These are phyloP conservation scores for Endomychus coccineus DNA, from an alignment of 2,888 invertebrate genomes.

Conservation along the genomic window DNA sequence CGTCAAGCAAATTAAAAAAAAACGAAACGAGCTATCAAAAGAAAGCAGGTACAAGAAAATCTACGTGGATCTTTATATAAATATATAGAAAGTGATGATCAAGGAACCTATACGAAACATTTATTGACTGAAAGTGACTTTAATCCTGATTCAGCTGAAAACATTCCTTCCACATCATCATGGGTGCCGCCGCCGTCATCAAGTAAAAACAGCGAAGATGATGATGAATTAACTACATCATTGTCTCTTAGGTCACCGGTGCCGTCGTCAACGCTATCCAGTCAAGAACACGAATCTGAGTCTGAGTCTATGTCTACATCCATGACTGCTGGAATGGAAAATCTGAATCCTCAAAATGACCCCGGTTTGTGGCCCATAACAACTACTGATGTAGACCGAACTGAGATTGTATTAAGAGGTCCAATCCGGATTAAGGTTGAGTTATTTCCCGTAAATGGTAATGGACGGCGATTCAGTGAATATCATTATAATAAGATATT, in stretches of 20 bases:
- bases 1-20: too few species aligned
- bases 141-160: slow-evolving; percentile 5
- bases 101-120: slow-evolving; percentile 11
- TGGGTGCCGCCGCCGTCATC: slow-evolving; percentile 9
- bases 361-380: too few species aligned
- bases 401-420: too few species aligned
- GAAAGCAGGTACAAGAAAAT: slow-evolving; percentile 13
- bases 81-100: slow-evolving; percentile 13
- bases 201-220: slow-evolving; percentile 11
- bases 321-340: too few species aligned
- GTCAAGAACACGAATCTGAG: slow-evolving; percentile 13
- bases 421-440: too few species aligned
- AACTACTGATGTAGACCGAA: too few species aligned
- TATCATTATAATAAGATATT: too few species aligned
- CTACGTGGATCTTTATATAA: slow-evolving; percentile 13
- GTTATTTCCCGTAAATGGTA: too few species aligned
- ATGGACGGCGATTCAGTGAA: too few species aligned
- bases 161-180: slow-evolving; percentile 5
- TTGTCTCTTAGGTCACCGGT: slow-evolving; percentile 12
- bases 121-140: slow-evolving; percentile 5
- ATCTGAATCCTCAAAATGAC: too few species aligned
- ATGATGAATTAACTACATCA: slow-evolving; percentile 10
- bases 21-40: slow-evolving; percentile 14
- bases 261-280: slow-evolving; percentile 10
- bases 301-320: slow-evolving; percentile 8